Base-by-base conservation (phyloP, 1,140 invertebrate species). In the Triops cancriformis region DNA sequence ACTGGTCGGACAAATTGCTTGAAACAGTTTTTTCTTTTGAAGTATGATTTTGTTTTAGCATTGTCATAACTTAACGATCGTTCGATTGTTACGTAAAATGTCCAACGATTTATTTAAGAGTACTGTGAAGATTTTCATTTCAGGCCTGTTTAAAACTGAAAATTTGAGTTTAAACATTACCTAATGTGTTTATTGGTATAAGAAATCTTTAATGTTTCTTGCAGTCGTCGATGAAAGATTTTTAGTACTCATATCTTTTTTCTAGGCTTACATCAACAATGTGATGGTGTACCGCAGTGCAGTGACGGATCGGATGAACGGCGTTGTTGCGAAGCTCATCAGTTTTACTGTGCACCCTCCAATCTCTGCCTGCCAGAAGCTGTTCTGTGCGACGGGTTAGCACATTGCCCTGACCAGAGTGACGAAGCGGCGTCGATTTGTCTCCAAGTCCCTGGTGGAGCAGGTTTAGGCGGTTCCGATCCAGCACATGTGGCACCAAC, bases 251-350 rank as follows among this genome's bases (percentile, higher is more conserved):
- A 64, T 64, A n/a, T 45, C 23, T 64, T 45, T 76, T 81, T 82
- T n/a, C 74, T 80, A 27, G 51, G 51, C 23, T 64, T 64, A 14
- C 51, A 64, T 64, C 77, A 78, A 9, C 41, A 73, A 0, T 94
- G 92, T 82, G 92, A 94, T 81, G 90, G 90, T 45, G 89, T 88
- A 41, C 84, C 87, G 51, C 92, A 94, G 76, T 94, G 92, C 84
- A 84, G 87, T 72, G 92, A 93, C 83, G 88, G 88, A 0, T 85
- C 87, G 76, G 91, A 91, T 81, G 90, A 91, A 81, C 85, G 85
- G 0, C 86, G 74, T 41, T 81, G 80, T 75, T 81, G 80, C 74
- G 26, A 43, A 9, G 12, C 42, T 18, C 43, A 73, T 18, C 51
- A 79, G 23, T 79, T 80, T 78, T 75, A 42, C 18, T 81, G 76